Percentiles rank a stretch among this genome's conserved stretches.
These are phyloP conservation scores for Micrastur ruficollis DNA, from an alignment of 2,797 vertebrate genomes.

Conservation along the genomic window DNA sequence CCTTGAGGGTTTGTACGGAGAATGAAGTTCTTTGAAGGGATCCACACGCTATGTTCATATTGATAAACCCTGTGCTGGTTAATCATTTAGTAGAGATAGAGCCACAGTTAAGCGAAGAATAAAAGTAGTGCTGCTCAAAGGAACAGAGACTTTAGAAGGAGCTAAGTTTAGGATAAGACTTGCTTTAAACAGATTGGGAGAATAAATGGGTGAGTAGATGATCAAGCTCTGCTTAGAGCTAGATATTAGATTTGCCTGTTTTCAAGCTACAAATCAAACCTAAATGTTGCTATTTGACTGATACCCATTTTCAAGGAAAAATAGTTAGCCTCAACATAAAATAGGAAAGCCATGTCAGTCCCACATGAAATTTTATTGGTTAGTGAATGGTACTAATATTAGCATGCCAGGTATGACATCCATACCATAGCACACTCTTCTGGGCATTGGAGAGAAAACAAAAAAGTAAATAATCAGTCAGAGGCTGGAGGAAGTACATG, in stretches of 20 bases:
- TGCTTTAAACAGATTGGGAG: neutral
- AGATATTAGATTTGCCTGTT: neutral
- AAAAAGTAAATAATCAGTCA: neutral
- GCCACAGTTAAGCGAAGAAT: neutral
- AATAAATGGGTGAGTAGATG: neutral
- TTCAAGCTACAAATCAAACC: neutral
- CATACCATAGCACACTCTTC: neutral
- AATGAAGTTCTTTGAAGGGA: slow-evolving; percentile 19
- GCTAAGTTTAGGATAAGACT: neutral
- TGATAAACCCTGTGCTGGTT: neutral
- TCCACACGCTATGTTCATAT: neutral
- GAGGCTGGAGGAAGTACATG: neutral
- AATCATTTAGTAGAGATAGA: neutral
- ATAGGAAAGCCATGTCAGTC: neutral
- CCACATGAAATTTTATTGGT: neutral
- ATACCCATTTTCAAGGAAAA: neutral
- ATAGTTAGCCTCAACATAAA: neutral
- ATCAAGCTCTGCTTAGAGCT: neutral
- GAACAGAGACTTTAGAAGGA: neutral
- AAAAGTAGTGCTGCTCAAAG: neutral
- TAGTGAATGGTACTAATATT: neutral
- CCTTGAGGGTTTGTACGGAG: neutral
- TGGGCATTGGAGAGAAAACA: neutral
- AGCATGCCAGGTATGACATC: neutral
- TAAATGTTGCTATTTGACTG: neutral